Base-by-base conservation (phyloP, 2,797 vertebrate genomes). In the Trachurus trachurus region DNA sequence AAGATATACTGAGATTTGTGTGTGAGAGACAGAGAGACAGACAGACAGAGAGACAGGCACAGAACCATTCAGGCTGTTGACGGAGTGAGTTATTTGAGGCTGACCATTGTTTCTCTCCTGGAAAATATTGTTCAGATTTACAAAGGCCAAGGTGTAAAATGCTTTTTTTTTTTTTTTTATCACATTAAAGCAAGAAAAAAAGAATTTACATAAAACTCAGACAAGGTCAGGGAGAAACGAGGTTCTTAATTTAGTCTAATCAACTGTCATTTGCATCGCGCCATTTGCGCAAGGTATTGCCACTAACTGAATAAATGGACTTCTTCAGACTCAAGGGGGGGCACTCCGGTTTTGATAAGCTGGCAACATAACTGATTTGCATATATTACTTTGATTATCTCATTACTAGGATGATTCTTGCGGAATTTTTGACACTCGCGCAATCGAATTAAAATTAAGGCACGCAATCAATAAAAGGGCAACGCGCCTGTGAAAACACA, bases 221-320 rank as follows among this genome's bases (percentile, higher is more conserved):
- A 99, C 98, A 99, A 98, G 98, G 98, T 99, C 98, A 99, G 97
- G 96, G 96, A 98, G 97, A 96, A 99, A 97, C 96, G 96, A 98
- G 97, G 95, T 98, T 97, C 97, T 99, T 98, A 98, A 99, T 99
- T 99, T 98, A 96, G 97, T 98, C 97, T 99, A 99, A 99, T 99
- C 98, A 99, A 99, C 98, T 98, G 97, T 98, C 97, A 99, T 99
- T 99, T 99, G 98, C 98, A 99, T 99, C 96, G 96, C 95, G 91
- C 96, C 97, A 97, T 98, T 97, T 97, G 97, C 96, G 97, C 96
- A 97, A 96, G 97, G 98, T 99, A 98, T 98, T 98, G 98, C 97
- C 97, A 97, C 98, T 99, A 99, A 99, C 97, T 98, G 97, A 99
- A 99, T 99, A 99, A 99, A 98, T 98, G 98, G 98, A 99, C 98